Evolutionary conservation across 2,113 vertebrate genomes (phyloP).

Genomic region (Sinosuthora webbiana): DNA sequence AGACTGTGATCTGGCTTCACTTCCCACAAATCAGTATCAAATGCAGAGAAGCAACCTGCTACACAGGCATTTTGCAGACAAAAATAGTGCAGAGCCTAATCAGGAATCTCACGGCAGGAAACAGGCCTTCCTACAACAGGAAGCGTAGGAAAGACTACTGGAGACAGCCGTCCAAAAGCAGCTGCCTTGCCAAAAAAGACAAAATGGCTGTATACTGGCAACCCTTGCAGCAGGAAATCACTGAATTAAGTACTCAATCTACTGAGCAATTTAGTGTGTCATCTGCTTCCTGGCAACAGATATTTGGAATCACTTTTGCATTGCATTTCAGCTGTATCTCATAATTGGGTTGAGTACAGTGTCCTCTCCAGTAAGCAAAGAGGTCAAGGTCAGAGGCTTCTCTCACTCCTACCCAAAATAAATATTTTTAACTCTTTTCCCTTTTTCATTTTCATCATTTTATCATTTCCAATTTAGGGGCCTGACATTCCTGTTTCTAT

Average conservation of each 20-base stretch:
- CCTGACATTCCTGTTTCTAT: conserved; percentile 6
- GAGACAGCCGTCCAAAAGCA: conserved; percentile 76
- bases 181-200: conserved; percentile 77
- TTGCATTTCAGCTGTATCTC: conserved; percentile 68
- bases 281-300: conserved; percentile 82
- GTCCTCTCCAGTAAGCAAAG: conserved; percentile 51
- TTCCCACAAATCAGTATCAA: conserved; percentile 63
- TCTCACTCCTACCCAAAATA: conserved; percentile 44
- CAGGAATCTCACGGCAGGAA: conserved; percentile 77
- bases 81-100: conserved; percentile 79
- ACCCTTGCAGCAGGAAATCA: conserved; percentile 74
- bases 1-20: conserved; percentile 43
- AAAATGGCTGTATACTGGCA: conserved; percentile 76
- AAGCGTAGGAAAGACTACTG: conserved; percentile 77
- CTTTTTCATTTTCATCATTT: conserved; percentile 32
- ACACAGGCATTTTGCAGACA: conserved; percentile 58
- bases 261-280: conserved; percentile 80
- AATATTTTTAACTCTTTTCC: conserved; percentile 49
- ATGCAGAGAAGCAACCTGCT: conserved; percentile 54
- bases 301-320: conserved; percentile 74
- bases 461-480: conserved; percentile 53
- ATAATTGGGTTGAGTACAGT: conserved; percentile 45
- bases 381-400: conserved; percentile 65
- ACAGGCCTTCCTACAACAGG: conserved; percentile 83
- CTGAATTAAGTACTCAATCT: conserved; percentile 80